Evolutionary conservation across 2,888 invertebrate genomes (phyloP).

Genomic region (Gryllus longicercus): DNA sequence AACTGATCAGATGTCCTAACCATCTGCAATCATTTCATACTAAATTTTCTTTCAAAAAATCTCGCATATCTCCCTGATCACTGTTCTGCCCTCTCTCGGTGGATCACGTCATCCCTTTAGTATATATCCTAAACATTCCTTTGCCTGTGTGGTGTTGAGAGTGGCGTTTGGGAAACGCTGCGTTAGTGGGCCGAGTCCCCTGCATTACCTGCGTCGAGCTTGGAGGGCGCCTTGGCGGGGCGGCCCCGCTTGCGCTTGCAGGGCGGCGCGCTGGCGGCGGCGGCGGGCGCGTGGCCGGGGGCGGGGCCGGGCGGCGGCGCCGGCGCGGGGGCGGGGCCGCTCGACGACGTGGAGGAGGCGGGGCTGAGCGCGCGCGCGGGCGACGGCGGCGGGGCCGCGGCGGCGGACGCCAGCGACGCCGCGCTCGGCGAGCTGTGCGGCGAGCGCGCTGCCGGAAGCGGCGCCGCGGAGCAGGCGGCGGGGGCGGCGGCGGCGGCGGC

Average conservation of each 20-base stretch:
- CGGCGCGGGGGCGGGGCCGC: background rate
- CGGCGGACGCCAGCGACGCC: slow-evolving; percentile 18
- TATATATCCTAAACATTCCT: no score
- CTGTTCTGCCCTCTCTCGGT: no score
- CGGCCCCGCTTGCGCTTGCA: slow-evolving; percentile 29
- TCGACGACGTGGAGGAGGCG: background rate
- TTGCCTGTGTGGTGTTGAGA: no score
- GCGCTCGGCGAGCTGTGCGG: background rate
- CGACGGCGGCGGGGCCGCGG: slow-evolving; percentile 2
- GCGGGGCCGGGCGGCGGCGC: background rate
- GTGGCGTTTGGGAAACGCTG: no score
- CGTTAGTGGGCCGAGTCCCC: background rate
- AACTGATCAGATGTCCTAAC: no score
- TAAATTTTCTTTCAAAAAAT: no score
- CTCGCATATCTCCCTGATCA: no score
- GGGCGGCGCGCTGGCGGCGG: background rate
- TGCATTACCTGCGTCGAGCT: slow-evolving; percentile 26
- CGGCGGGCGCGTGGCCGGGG: background rate
- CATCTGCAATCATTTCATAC: no score
- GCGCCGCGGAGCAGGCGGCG: no score
- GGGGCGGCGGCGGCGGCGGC: background rate
- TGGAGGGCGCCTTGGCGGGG: slow-evolving; percentile 28
- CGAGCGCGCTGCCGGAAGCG: slow-evolving; percentile 21
- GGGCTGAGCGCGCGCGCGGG: background rate
- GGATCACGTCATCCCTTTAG: no score